A percentile compares a stretch with the other conserved stretches of the same genome.
Conservation (phyloP, 1,140 invertebrate species). For the Nixonia krombeini region DNA sequence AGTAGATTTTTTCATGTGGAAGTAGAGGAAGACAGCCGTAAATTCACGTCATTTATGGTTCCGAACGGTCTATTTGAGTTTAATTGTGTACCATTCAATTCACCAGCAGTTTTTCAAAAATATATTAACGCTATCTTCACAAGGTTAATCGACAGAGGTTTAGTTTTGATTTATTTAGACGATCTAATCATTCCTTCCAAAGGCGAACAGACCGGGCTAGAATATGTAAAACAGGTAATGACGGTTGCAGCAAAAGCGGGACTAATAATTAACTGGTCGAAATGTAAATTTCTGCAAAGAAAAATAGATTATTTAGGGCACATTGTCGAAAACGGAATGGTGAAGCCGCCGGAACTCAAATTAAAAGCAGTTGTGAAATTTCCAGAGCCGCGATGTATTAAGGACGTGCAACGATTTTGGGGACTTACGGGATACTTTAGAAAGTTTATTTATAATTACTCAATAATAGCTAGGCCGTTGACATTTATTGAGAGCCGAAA, state of each 20-base stretch:
- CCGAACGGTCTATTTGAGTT: constrained; percentile 21
- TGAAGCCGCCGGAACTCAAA: constrained; percentile 36
- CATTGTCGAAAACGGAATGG: constrained; percentile 22
- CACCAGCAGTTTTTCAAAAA: constrained; percentile 7
- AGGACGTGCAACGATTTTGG: constrained; percentile 44
- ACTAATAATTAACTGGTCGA: not conserved
- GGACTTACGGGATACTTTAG: constrained; percentile 16
- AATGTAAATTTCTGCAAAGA: not conserved
- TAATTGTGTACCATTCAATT: constrained; percentile 11
- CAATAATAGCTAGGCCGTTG: constrained; percentile 22
- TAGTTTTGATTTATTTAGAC: constrained; percentile 14
- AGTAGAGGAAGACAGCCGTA: constrained; percentile 15
- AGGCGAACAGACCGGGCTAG: constrained; percentile 26
- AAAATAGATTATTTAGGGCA: constrained; percentile 48
- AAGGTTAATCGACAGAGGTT: not conserved
- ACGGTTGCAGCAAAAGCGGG: too few species aligned
- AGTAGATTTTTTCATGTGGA: constrained; percentile 44
- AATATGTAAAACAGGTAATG: constrained; percentile 28
- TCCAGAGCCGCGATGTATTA: constrained; percentile 31
- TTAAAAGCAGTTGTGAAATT: constrained; percentile 30
- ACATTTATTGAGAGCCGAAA: too few species aligned
- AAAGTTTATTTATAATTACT: constrained; percentile 17
- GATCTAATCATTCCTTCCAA: constrained; percentile 6
- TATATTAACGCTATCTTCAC: constrained; percentile 9
- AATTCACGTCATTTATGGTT: constrained; percentile 56